Evolutionary conservation across 2,113 vertebrate species (phyloP).

Genomic region (Lepidiolamprologus cunningtoni): DNA sequence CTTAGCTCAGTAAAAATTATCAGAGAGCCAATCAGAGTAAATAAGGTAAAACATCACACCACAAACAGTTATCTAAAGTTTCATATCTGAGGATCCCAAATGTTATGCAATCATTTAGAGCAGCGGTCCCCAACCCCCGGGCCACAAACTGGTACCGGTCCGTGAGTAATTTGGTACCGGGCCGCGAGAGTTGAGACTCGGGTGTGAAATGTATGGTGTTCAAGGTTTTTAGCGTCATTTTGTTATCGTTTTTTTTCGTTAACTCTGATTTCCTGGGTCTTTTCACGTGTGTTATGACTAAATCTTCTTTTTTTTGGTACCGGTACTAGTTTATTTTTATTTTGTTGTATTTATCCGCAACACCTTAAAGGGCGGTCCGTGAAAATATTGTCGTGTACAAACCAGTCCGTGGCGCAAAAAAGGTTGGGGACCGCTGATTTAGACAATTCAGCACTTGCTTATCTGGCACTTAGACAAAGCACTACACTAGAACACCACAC

Average conservation of each 20-base stretch:
- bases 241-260: too few relatives aligned
- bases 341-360: too few relatives aligned
- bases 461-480: neutral
- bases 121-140: too few relatives aligned
- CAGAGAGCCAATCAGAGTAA: neutral
- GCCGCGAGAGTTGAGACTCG: too few relatives aligned
- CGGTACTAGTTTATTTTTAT: too few relatives aligned
- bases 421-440: accelerated
- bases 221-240: too few relatives aligned
- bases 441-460: neutral
- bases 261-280: too few relatives aligned
- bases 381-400: accelerated
- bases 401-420: accelerated
- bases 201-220: too few relatives aligned
- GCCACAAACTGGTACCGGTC: too few relatives aligned
- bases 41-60: neutral
- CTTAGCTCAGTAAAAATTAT: neutral
- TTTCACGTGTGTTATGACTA: too few relatives aligned
- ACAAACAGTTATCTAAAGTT: neutral
- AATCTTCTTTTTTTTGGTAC: too few relatives aligned
- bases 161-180: too few relatives aligned
- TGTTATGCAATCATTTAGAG: neutral
- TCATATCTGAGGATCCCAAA: neutral
- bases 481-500: neutral
- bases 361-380: accelerated